Evolutionary conservation across 2,888 invertebrate species (phyloP), one percentile per base, ranked within the genome.

Genomic region (Phyllotreta cruciferae): DNA sequence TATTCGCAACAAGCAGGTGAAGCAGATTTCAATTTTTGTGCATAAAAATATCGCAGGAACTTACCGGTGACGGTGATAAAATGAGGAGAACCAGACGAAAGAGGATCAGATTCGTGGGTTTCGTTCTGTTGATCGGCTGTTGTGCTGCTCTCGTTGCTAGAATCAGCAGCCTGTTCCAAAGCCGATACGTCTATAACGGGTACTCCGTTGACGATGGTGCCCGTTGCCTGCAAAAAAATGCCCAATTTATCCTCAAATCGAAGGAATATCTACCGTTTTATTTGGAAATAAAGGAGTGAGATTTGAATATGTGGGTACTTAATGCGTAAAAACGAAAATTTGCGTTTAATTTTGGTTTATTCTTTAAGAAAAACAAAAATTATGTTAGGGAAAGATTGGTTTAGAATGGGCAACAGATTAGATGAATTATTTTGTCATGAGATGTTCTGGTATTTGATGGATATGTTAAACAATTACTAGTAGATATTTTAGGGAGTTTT

Each of bases 21-120:
- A 24, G 24, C 24, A 24, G 24, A n/a, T 38, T 7, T 38, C 6
- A 38, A 38, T 38, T 41, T 41, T 10, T 13, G 44, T 10, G n/a
- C 36, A n/a, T 10, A 10, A 55, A 13, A 44, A 35, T 39, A 44
- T 41, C 2, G 1, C 24, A 24, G 24, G 24, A 24, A 24, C 64
- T 56, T 36, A 89, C 90, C 90, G 74, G 90, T 87, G 36, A 91
- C 90, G 39, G 90, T 88, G 71, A 91, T 91, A 80, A 88, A 91
- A 66, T 87, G 87, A 38, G 85, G 85, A 9, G 85, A 80, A 41
- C 75, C 73, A 60, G 81, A 79, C 24, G 83, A 81, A 41, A 83
- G 81, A n/a, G 83, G 82, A 66, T 84, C 84, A 58, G 82, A 78
- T 74, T 85, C 85, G 70, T 84, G 82, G 62, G 80, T 79, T 44